These are phyloP conservation scores for Eciton burchellii DNA, from an alignment of 1,140 invertebrate genomes.

Conservation along the genomic window DNA sequence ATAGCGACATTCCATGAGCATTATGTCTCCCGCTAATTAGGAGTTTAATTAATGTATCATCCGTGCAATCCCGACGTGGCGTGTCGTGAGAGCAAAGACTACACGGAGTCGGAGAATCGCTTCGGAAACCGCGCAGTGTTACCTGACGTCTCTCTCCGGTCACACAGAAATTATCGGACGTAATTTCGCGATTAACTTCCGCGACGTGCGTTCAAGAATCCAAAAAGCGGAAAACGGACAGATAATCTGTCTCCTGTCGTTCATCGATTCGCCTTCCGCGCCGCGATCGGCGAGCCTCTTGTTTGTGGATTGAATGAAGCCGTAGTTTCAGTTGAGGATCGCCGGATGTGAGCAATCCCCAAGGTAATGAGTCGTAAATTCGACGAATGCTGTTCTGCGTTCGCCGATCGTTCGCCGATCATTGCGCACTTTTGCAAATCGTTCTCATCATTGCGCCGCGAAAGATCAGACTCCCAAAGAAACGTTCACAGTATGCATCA, in stretches of 20 bases:
- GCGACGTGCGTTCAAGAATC: background rate
- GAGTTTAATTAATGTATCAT: constrained; percentile 6
- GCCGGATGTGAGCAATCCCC: constrained; percentile 31
- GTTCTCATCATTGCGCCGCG: constrained; percentile 37
- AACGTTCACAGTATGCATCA: constrained; percentile 54
- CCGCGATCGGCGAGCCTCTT: background rate
- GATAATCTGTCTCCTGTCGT: background rate
- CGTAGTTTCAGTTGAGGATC: constrained; percentile 21
- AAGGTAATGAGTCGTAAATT: constrained; percentile 57
- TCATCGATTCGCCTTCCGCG: background rate
- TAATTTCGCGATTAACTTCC: background rate
- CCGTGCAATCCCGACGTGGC: background rate
- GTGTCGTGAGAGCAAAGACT: background rate
- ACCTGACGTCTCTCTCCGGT: background rate
- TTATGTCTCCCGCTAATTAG: constrained; percentile 37
- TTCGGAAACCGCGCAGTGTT: background rate
- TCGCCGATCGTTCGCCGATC: constrained; percentile 43
- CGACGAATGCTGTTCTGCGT: constrained; percentile 21
- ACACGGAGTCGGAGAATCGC: background rate
- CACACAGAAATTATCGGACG: background rate
- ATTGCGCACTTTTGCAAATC: constrained; percentile 50
- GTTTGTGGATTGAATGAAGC: constrained; percentile 5
- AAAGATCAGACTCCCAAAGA: constrained; percentile 56
- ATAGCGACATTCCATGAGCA: background rate
- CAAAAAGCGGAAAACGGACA: background rate